These are phyloP conservation scores for Teleogryllus occipitalis DNA, from an alignment of 1,140 invertebrate species.

Conservation along the genomic window DNA sequence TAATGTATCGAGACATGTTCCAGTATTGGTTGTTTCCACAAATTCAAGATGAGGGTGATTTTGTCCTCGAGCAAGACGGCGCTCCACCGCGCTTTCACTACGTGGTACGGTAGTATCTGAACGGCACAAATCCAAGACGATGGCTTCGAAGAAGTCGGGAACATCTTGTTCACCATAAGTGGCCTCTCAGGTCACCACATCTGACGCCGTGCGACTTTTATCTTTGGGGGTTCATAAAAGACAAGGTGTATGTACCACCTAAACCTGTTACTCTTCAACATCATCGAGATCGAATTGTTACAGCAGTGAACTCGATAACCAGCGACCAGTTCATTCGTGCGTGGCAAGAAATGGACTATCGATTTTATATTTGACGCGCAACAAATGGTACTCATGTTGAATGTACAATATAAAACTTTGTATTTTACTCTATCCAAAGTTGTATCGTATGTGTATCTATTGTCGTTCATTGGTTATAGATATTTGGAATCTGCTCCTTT, in stretches of 20 bases:
- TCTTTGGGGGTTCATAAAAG: slow-evolving; percentile 28
- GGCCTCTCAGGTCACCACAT: slow-evolving; percentile 28
- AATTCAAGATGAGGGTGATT: slow-evolving; percentile 14
- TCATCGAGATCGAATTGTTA: slow-evolving; percentile 11
- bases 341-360: slow-evolving; percentile 14
- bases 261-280: slow-evolving; percentile 10
- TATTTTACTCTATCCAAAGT: not conserved
- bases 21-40: slow-evolving; percentile 20
- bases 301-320: slow-evolving; percentile 13
- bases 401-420: not conserved
- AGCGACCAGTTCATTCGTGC: slow-evolving; percentile 9
- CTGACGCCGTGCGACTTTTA: slow-evolving; percentile 27
- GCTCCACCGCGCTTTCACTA: slow-evolving; percentile 17
- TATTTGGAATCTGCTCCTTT: slow-evolving; percentile 10
- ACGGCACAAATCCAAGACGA: slow-evolving; percentile 19
- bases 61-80: slow-evolving; percentile 18
- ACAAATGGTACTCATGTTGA: slow-evolving; percentile 14
- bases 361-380: slow-evolving; percentile 9
- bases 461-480: not conserved
- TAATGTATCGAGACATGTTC: slow-evolving; percentile 19
- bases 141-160: slow-evolving; percentile 18
- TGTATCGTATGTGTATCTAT: slow-evolving; percentile 3
- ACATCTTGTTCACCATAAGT: slow-evolving; percentile 17
- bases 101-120: slow-evolving; percentile 9
- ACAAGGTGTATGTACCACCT: slow-evolving; percentile 22